A percentile compares a stretch with the other conserved stretches of the same genome.
phyloP scores from a whole-genome alignment of 2,888 invertebrate genomes.

The Leucophenga maculata region DNA sequence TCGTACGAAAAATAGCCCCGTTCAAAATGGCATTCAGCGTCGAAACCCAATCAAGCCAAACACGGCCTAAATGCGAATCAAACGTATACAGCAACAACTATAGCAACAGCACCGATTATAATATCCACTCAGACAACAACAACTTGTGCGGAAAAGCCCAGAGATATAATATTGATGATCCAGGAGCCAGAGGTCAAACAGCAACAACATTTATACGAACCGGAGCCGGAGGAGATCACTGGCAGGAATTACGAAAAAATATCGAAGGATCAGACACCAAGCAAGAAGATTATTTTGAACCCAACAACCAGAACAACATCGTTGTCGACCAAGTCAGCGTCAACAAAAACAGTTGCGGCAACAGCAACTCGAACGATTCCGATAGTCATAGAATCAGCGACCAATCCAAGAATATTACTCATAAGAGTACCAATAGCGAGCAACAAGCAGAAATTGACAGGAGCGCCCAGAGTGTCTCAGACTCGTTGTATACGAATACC shows the following conservation, averaged over 20 bases:
- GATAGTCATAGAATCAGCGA: slow-evolving; percentile 3
- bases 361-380: slow-evolving; percentile 4
- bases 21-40: slow-evolving; percentile 70
- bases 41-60: slow-evolving; percentile 63
- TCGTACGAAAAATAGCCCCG: slow-evolving; percentile 58
- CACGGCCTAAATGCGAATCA: slow-evolving; percentile 61
- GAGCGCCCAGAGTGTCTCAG: slow-evolving; percentile 54
- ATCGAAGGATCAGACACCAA: slow-evolving; percentile 24
- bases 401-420: slow-evolving; percentile 21
- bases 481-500: slow-evolving; percentile 57
- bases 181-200: slow-evolving; percentile 61
- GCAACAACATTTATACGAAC: slow-evolving; percentile 47
- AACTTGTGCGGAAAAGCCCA: slow-evolving; percentile 57
- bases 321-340: background rate
- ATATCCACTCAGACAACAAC: slow-evolving; percentile 15
- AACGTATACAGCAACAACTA: slow-evolving; percentile 40
- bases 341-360: background rate
- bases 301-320: slow-evolving; percentile 25
- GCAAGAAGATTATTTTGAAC: slow-evolving; percentile 19
- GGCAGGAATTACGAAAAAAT: slow-evolving; percentile 21
- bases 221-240: slow-evolving; percentile 6
- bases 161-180: slow-evolving; percentile 67
- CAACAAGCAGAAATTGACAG: no score
- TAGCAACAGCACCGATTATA: slow-evolving; percentile 37
- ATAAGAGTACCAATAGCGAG: slow-evolving; percentile 11